phyloP scores from a whole-genome alignment of 1,140 invertebrate species.

The Phymastichus coffea region DNA sequence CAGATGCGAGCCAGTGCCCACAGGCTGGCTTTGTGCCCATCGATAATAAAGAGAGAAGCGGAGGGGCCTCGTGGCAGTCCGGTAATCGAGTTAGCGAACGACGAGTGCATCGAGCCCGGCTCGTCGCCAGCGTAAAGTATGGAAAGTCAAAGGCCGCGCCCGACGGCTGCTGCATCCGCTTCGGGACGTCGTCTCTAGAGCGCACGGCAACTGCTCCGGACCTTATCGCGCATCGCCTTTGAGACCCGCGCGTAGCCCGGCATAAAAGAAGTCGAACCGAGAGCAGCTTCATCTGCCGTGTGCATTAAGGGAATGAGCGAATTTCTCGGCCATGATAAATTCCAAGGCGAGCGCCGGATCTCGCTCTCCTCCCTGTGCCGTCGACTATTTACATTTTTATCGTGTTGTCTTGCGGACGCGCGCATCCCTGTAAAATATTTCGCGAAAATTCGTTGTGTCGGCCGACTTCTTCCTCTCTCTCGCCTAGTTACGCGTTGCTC shows the following conservation, averaged over 20 bases:
- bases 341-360: not conserved
- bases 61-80: no score
- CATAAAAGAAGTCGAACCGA: not conserved
- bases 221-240: no score
- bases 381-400: slow-evolving; percentile 5
- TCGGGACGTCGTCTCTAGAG: no score
- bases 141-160: not conserved
- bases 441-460: no score
- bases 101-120: not conserved
- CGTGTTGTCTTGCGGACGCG: not conserved
- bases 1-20: no score
- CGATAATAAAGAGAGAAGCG: slow-evolving; percentile 41
- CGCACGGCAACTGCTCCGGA: no score
- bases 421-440: no score
- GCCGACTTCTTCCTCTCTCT: no score
- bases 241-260: slow-evolving; percentile 24
- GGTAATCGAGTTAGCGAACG: slow-evolving; percentile 48
- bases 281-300: not conserved
- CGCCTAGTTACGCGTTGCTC: no score
- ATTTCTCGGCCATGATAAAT: not conserved
- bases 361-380: no score
- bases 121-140: not conserved
- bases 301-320: not conserved
- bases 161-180: not conserved
- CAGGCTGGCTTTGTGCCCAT: no score